These are phyloP conservation scores for Liasis olivaceus DNA, from an alignment of 2,797 vertebrate species.

Conservation along the genomic window DNA sequence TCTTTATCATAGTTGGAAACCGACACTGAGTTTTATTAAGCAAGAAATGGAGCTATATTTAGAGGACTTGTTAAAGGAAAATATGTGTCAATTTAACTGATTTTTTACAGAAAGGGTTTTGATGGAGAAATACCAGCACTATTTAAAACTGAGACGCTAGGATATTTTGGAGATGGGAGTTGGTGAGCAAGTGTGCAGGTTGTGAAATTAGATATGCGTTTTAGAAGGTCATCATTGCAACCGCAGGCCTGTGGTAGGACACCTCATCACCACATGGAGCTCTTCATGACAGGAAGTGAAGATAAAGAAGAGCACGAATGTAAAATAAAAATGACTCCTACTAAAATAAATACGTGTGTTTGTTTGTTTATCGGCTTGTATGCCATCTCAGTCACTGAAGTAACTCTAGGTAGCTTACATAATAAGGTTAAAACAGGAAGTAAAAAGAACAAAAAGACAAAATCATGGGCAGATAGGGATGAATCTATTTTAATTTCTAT, in stretches of 20 bases:
- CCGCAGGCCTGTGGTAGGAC: not conserved
- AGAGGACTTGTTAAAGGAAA: constrained; percentile 16
- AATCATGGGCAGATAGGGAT: not conserved
- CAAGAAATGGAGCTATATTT: constrained; percentile 37
- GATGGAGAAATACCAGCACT: constrained; percentile 9
- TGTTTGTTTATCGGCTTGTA: not conserved
- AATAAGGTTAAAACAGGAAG: not conserved
- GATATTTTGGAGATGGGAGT: not conserved
- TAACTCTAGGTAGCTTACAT: not conserved
- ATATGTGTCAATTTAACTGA: constrained; percentile 23
- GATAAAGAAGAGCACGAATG: not conserved
- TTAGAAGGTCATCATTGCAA: not conserved
- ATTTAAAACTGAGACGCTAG: not conserved
- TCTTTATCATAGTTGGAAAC: constrained; percentile 15
- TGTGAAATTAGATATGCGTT: not conserved
- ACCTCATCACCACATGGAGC: not conserved
- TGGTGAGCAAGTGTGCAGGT: not conserved
- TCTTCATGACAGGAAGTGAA: not conserved
- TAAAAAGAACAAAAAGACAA: not conserved
- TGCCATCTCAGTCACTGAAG: not conserved
- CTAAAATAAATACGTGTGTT: not conserved
- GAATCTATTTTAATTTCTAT: not conserved
- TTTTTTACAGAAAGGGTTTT: constrained; percentile 35
- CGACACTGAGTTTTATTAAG: constrained; percentile 39
- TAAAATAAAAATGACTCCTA: not conserved